Conservation (phyloP, 2,113 vertebrate species). For the Clarias gariepinus region DNA sequence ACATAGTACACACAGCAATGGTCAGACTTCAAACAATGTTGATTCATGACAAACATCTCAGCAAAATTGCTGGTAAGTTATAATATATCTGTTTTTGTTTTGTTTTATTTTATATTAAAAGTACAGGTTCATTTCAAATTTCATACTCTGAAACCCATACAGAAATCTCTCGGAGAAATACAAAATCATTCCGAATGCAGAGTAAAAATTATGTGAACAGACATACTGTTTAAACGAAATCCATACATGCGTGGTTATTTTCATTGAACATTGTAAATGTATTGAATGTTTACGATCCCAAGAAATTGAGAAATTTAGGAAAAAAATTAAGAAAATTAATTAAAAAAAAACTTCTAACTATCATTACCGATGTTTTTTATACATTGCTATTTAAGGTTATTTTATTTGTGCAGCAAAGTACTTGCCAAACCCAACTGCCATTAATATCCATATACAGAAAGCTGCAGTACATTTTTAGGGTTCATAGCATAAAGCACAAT, state of each 20-base stretch:
- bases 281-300: no score
- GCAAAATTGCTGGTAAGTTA: conserved; percentile 52
- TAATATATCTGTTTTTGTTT: background rate
- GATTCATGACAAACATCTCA: conserved; percentile 47
- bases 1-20: conserved; percentile 27
- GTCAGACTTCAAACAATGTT: conserved; percentile 23
- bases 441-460: background rate
- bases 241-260: background rate
- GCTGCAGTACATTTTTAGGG: background rate
- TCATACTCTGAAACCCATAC: background rate
- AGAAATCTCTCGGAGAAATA: background rate
- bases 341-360: no score
- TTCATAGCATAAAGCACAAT: no score
- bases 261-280: background rate
- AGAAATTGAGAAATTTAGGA: no score
- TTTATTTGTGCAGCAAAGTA: no score
- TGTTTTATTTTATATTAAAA: no score
- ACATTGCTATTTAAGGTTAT: background rate
- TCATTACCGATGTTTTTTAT: background rate
- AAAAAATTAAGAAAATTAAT: no score
- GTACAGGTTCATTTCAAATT: background rate
- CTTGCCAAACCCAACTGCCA: no score
- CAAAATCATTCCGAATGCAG: background rate
- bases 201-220: background rate
- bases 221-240: background rate